Base-by-base conservation (phyloP, 2,113 vertebrate genomes). In the Mugil cephalus region DNA sequence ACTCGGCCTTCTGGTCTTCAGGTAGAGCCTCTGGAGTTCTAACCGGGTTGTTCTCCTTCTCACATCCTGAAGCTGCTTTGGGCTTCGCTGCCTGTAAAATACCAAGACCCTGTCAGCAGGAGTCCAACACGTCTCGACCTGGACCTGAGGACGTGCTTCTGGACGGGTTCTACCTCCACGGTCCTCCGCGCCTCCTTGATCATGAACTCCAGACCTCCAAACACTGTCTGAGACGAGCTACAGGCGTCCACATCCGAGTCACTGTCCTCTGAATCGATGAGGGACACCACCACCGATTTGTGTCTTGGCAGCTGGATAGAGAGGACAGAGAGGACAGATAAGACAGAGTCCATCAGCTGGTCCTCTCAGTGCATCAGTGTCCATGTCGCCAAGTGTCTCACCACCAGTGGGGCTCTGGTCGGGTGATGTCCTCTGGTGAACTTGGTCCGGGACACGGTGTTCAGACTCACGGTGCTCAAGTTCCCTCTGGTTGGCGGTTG, bases 151-250 rank as follows among this genome's bases (percentile, higher is more conserved):
- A n/a, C n/a, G n/a, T n/a, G n/a, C n/a, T n/a, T n/a, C n/a, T 17
- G 9, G n/a, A 6, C 1, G 13, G 4, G 13, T 10, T 69, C 82
- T 84, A 99, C 98, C 95, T 99, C 98, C 19, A 95, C 98, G 1
- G 95, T 98, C 88, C 98, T 93, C 61, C 98, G 93, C 72, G 97
- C 98, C 90, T 99, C 98, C 91, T 97, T 98, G 84, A 99, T 99
- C 98, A 99, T 99, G 59, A 95, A 97, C 89, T 99, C 98, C 75
- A 99, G 92, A 18, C 97, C 96, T 83, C 97, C 97, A 60, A 98
- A 97, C 21, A 96, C 95, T 18, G 85, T 86, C 50, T 90, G 94
- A 0, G 91, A 77, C 12, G 96, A 91, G 74, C 94, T 93, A 83
- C 92, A 85, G 2, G 94, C 74, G 7, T 99, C 98, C 73, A 86